phyloP scores from a whole-genome alignment of 2,888 invertebrate species.

The Drosophila neonasuta region DNA sequence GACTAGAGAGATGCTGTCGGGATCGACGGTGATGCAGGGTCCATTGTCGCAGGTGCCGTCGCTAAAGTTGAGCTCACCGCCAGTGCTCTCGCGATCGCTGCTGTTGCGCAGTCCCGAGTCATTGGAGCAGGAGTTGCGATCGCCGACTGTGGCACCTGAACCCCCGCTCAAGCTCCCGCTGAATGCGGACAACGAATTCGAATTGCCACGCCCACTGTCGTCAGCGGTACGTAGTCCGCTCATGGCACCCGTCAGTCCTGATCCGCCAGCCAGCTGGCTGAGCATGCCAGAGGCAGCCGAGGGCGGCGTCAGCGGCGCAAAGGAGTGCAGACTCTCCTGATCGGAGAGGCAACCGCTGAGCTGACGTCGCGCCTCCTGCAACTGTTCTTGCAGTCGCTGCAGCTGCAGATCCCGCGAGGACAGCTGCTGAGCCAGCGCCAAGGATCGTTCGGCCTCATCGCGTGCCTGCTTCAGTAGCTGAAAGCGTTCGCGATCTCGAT shows the following conservation, averaged over 20 bases:
- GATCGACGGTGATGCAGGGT: slow-evolving; percentile 82
- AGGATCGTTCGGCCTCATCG: slow-evolving; percentile 94
- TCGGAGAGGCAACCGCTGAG: slow-evolving; percentile 92
- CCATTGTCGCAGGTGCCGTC: slow-evolving; percentile 85
- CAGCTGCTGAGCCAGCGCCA: slow-evolving; percentile 93
- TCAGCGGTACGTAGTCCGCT: slow-evolving; percentile 86
- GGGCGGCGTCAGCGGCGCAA: slow-evolving; percentile 86
- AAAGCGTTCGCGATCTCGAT: slow-evolving; percentile 94
- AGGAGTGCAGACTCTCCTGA: slow-evolving; percentile 90
- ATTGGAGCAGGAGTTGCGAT: slow-evolving; percentile 92
- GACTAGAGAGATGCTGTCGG: slow-evolving; percentile 82
- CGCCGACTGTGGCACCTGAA: slow-evolving; percentile 83
- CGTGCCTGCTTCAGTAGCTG: slow-evolving; percentile 93
- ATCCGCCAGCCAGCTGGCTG: slow-evolving; percentile 82
- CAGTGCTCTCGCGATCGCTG: slow-evolving; percentile 90
- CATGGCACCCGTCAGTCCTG: slow-evolving; percentile 83
- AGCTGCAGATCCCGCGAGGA: slow-evolving; percentile 93
- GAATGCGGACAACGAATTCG: slow-evolving; percentile 85
- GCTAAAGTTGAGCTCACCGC: slow-evolving; percentile 89
- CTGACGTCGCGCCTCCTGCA: slow-evolving; percentile 91
- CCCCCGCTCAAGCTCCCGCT: slow-evolving; percentile 80
- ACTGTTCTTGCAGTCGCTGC: slow-evolving; percentile 91
- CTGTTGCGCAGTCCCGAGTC: slow-evolving; percentile 91
- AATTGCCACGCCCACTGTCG: slow-evolving; percentile 87
- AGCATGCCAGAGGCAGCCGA: slow-evolving; percentile 83